Evolutionary conservation across 64 coral and sea anemone species (phyloP), one percentile per base, ranked within the genome.

Genomic region (Trachythela sp.): DNA sequence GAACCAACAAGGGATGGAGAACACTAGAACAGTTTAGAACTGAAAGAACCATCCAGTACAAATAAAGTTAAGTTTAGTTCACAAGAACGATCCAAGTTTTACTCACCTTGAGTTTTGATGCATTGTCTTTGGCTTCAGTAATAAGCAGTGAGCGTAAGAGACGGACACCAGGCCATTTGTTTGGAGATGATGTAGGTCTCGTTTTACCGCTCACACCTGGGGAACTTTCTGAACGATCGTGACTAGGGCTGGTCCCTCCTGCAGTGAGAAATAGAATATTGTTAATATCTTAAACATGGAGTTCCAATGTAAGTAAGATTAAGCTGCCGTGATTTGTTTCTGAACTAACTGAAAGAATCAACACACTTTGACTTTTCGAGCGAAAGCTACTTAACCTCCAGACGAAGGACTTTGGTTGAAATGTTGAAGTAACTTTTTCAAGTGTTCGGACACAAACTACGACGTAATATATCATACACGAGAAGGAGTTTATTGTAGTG

Each of bases 41-140:
- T 45, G 42, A 45, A 6, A 6, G 42, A 45, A 11, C 42, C 11
- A 45, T 11, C 42, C 42, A n/a, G n/a, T 45, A n/a, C 26, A 52
- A 1, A 52, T 1, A 52, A 52, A 52, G 1, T 52, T 64, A 64
- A 27, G 26, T 64, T 24, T 26, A 64, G 56, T 64, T 64, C 8
- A 8, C 1, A 64, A 64, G 26, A 64, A 4, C 11, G 42, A 45
- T 2, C 22, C 0, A 52, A 36, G 84, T 85, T 60, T 94, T 64
- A 22, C 94, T 50, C 0, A 99, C 92, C 58, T 94, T 83, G 26
- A 99, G 85, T 39, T 90, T 88, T 18, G 91, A 95, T 14, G 88
- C 92, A 89, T 99, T 99, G 54, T 99, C 96, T 76, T 89, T 99
- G 50, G 92, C 76, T 85, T 99, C 96, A 14, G 96, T 93, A 9